Evolutionary conservation across 2,113 vertebrate species (phyloP).

Genomic region (Urocolius indicus): DNA sequence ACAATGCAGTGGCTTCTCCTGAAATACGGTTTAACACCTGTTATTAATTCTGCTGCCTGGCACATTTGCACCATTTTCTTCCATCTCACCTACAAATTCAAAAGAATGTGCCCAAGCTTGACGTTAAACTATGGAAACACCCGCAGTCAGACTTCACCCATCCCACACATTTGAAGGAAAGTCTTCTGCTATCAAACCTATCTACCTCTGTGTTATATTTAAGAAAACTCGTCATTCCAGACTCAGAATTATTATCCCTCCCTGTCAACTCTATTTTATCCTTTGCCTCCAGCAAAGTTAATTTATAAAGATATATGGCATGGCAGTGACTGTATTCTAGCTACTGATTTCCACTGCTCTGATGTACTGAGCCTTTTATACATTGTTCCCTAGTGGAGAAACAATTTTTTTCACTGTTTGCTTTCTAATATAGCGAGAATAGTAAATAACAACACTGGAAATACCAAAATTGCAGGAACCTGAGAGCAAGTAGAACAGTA

Average conservation of each 20-base stretch:
- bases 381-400: neutral
- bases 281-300: neutral
- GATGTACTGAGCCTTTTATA: neutral
- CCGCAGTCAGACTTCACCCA: neutral
- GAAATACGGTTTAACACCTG: conserved; percentile 27
- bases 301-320: conserved; percentile 28
- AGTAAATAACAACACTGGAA: neutral
- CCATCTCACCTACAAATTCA: neutral
- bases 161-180: neutral
- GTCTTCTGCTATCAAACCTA: neutral
- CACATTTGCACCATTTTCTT: conserved; percentile 8
- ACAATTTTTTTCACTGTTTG: neutral
- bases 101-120: neutral
- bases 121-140: conserved; percentile 44
- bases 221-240: conserved; percentile 50
- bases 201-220: neutral
- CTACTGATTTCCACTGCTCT: neutral
- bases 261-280: neutral
- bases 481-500: neutral
- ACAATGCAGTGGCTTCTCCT: neutral
- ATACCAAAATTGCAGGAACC: neutral
- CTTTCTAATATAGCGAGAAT: neutral
- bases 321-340: neutral
- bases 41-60: conserved; percentile 28
- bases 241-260: neutral